Evolutionary conservation across 2,113 vertebrate species (phyloP).

Genomic region (Larimichthys polyactis): DNA sequence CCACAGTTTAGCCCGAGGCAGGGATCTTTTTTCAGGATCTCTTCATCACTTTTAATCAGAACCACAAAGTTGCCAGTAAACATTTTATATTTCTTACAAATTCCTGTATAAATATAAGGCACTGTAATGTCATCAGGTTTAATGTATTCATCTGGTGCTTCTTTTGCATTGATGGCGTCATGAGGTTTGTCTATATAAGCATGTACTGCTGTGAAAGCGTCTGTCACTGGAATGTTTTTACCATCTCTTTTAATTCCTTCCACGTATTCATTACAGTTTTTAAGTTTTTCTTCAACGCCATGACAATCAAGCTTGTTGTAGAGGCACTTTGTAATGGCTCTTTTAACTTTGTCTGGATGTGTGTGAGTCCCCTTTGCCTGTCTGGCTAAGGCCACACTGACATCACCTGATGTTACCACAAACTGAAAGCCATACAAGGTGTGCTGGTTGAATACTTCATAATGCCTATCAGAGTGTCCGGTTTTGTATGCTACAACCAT

Average conservation of each 20-base stretch:
- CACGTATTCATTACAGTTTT: rapidly evolving
- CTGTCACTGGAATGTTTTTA: no score
- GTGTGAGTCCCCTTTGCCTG: neutral
- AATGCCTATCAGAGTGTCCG: rapidly evolving
- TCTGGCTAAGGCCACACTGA: neutral
- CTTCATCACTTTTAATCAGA: constrained; percentile 16
- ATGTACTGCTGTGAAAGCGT: constrained; percentile 6
- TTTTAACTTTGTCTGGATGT: rapidly evolving
- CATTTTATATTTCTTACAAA: neutral
- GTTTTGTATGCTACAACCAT: constrained; percentile 13
- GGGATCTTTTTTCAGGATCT: neutral
- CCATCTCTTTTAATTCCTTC: neutral
- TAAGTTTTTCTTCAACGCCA: neutral
- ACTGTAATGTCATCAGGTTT: neutral
- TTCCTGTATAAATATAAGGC: neutral
- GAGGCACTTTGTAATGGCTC: neutral
- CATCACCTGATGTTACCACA: rapidly evolving
- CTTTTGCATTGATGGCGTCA: neutral
- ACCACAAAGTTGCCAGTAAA: neutral
- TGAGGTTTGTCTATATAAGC: neutral
- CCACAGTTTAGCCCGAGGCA: rapidly evolving
- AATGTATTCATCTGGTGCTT: neutral
- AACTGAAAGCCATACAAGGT: neutral
- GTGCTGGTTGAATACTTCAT: rapidly evolving
- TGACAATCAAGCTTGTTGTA: rapidly evolving